Evolutionary conservation across 2,888 invertebrate species (phyloP), one percentile per base, ranked within the genome.

Genomic region (Tridacna gigas): DNA sequence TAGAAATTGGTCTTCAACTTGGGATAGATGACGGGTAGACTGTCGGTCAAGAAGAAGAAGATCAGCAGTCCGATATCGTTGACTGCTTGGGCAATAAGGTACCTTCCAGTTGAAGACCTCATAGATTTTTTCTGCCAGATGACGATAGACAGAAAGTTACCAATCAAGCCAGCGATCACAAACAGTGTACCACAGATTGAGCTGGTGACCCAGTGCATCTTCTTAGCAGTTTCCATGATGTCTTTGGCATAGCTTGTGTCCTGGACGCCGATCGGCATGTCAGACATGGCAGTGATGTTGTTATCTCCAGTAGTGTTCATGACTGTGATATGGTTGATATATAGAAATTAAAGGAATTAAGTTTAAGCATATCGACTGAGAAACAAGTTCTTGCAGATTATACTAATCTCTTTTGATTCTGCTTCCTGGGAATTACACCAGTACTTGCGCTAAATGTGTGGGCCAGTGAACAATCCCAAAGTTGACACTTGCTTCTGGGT

Each of bases 121-220:
- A 91, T 86, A 22, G 80, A 74, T 26, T 89, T 88, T 51, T 89
- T 79, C 73, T 73, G 80, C 92, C 92, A 91, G 18, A 91, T 82
- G 22, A 89, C 63, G 61, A 92, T 80, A 7, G 93, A 90, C 15
- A 92, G 75, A 25, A 85, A 61, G 77, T 93, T 93, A 11, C 93
- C 93, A 9, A 90, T 77, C 63, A 92, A 67, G 0, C 93, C 93
- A 20, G 90, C 47, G n/a, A 89, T 48, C 61, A 90, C 83, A 37
- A 91, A 86, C 20, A 91, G 80, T 7, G 89, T 89, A 2, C 86
- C 90, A 28, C 88, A 82, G 15, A 91, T 79, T 11, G 88, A 86
- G 25, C 90, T 90, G 63, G 89, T 86, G 11, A 84, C 81, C 82
- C 83, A 90, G 81, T 92, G 90, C 86, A 91, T 90, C 56, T 86